Evolutionary conservation across 2,797 vertebrate genomes (phyloP).

Genomic region (Peromyscus eremicus): DNA sequence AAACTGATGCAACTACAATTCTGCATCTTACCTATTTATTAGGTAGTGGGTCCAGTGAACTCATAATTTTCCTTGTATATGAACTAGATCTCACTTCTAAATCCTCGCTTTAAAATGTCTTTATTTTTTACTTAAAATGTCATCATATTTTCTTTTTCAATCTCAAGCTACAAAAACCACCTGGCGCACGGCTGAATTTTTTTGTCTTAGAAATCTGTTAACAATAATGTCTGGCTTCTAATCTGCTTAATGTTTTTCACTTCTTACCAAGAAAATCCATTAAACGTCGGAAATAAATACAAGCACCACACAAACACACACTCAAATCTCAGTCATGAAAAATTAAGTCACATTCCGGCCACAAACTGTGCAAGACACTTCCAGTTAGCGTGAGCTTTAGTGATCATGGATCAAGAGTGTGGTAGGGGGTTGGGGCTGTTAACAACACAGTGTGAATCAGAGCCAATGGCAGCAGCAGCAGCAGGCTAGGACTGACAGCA

Average conservation of each 20-base stretch:
- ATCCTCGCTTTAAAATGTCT: conserved; percentile 62
- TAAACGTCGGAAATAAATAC: conserved; percentile 53
- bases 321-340: conserved; percentile 70
- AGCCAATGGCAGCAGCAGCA: conserved; percentile 38
- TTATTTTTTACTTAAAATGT: neutral
- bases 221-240: conserved; percentile 50
- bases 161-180: conserved; percentile 48
- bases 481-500: conserved; percentile 51
- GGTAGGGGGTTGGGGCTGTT: conserved; percentile 73
- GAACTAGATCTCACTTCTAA: conserved; percentile 44
- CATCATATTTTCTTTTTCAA: conserved; percentile 50
- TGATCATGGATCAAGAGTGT: conserved; percentile 20
- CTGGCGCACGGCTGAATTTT: conserved; percentile 4
- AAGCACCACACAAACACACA: conserved; percentile 8
- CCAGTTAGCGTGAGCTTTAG: conserved; percentile 58
- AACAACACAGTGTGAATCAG: conserved; percentile 20
- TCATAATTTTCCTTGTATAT: neutral
- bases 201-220: conserved; percentile 71
- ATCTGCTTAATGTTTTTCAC: conserved; percentile 54
- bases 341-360: conserved; percentile 76
- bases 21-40: neutral
- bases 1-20: conserved; percentile 46
- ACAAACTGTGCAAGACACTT: conserved; percentile 73
- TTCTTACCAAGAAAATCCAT: conserved; percentile 69
- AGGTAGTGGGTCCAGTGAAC: neutral